These are phyloP conservation scores for Choloepus hoffmanni DNA, from an alignment of 2,113 vertebrate genomes.

Conservation along the genomic window DNA sequence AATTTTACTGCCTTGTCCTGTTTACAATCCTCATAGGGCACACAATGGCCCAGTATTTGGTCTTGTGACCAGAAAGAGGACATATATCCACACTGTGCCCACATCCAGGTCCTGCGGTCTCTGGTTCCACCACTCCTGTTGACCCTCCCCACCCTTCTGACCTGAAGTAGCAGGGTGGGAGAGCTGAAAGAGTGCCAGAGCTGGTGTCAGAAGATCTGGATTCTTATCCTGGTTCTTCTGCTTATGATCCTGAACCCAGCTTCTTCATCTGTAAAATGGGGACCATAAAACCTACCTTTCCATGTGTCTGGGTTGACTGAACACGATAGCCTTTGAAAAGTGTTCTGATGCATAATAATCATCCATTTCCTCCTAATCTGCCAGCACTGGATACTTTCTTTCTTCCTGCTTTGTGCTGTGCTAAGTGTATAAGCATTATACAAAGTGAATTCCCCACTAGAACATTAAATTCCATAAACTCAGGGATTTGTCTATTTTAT, in stretches of 20 bases:
- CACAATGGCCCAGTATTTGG: background rate
- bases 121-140: background rate
- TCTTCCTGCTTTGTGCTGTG: background rate
- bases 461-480: background rate
- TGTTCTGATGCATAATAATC: background rate
- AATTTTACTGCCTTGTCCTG: constrained; percentile 71
- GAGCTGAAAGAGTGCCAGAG: background rate
- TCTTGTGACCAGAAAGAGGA: background rate
- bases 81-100: background rate
- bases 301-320: background rate
- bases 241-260: background rate
- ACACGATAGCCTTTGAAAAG: background rate
- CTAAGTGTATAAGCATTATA: background rate
- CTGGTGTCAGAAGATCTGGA: background rate
- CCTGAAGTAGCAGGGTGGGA: background rate
- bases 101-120: background rate
- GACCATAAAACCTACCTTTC: background rate
- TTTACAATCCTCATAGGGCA: constrained; percentile 31
- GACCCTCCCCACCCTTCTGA: background rate
- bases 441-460: background rate
- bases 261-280: background rate
- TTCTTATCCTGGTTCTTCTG: background rate
- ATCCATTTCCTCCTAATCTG: background rate
- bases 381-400: background rate
- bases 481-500: background rate